A percentile compares a stretch with the other conserved stretches of the same genome.
Conservation (phyloP, 2,797 vertebrate species). For the Hoplostethus atlanticus region DNA sequence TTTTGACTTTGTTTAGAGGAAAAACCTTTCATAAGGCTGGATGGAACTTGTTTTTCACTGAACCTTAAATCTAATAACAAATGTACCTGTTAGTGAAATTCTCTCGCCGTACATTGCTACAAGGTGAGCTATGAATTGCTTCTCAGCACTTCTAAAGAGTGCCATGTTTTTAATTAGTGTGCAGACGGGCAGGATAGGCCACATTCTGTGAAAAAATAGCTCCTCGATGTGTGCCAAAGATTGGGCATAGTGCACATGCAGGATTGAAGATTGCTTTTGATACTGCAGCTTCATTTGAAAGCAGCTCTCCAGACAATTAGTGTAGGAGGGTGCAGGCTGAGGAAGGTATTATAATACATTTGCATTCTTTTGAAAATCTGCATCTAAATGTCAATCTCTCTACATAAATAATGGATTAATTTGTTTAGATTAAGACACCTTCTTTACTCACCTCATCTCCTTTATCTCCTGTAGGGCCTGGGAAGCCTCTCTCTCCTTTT, state of each 20-base stretch:
- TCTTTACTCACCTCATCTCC: slow-evolving; percentile 92
- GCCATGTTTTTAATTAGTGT: slow-evolving; percentile 54
- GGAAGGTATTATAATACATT: slow-evolving; percentile 56
- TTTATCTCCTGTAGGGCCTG: slow-evolving; percentile 92
- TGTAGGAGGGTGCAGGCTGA: slow-evolving; percentile 34
- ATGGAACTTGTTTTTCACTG: slow-evolving; percentile 37
- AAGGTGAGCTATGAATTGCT: slow-evolving; percentile 48
- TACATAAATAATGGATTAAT: slow-evolving; percentile 49
- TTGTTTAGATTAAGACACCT: slow-evolving; percentile 47
- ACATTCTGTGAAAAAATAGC: slow-evolving; percentile 24
- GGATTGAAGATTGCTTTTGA: slow-evolving; percentile 46
- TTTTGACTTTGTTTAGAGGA: neutral
- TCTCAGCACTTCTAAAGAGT: slow-evolving; percentile 35
- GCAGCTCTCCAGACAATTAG: slow-evolving; percentile 5
- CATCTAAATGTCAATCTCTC: slow-evolving; percentile 49
- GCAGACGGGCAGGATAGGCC: slow-evolving; percentile 12
- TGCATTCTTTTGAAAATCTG: slow-evolving; percentile 59
- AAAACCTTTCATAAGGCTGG: neutral
- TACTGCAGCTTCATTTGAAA: slow-evolving; percentile 42
- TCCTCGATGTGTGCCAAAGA: slow-evolving; percentile 35
- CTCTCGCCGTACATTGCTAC: slow-evolving; percentile 36
- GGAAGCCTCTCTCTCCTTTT: slow-evolving; percentile 97
- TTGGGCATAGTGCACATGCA: slow-evolving; percentile 39
- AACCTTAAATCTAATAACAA: slow-evolving; percentile 37
- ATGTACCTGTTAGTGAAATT: slow-evolving; percentile 31